These are phyloP conservation scores for Oophaga pumilio DNA, from an alignment of 2,113 vertebrate species.

Conservation along the genomic window DNA sequence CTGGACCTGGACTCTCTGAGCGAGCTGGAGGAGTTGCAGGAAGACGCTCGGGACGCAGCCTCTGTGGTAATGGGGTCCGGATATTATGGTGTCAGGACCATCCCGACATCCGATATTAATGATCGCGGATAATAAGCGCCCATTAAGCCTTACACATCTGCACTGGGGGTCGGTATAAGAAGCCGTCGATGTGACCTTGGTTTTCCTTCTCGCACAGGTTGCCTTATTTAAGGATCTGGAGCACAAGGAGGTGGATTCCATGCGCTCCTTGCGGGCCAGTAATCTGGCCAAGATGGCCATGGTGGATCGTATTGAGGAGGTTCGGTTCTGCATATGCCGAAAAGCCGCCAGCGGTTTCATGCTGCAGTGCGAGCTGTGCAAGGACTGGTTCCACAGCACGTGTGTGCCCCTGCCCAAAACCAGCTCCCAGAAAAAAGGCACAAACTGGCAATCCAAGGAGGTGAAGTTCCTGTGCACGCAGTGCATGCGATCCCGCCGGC, in stretches of 20 bases:
- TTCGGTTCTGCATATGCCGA: conserved; percentile 95
- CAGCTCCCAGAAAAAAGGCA: conserved; percentile 87
- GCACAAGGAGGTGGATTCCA: conserved; percentile 91
- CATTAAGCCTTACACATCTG: too few relatives aligned
- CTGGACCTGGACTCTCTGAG: conserved; percentile 88
- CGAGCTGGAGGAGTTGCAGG: conserved; percentile 86
- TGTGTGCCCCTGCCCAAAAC: conserved; percentile 93
- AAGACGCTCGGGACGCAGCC: conserved; percentile 86
- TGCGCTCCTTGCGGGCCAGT: conserved; percentile 89
- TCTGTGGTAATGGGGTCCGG: conserved; percentile 76
- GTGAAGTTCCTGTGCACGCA: conserved; percentile 94
- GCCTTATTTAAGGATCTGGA: conserved; percentile 93
- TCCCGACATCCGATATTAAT: too few relatives aligned
- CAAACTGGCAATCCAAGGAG: conserved; percentile 92
- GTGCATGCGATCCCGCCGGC: conserved; percentile 92
- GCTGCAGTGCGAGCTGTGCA: conserved; percentile 96
- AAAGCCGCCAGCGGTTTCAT: conserved; percentile 94
- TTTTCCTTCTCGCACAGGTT: conserved; percentile 69
- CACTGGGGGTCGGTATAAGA: neutral
- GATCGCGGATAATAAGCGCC: too few relatives aligned
- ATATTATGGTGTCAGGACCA: too few relatives aligned
- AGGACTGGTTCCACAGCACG: conserved; percentile 96
- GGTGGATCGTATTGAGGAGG: conserved; percentile 95
- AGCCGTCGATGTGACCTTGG: neutral
- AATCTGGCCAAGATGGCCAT: conserved; percentile 97